These are phyloP conservation scores for Heliothis virescens DNA, from an alignment of 1,140 invertebrate genomes.

Conservation along the genomic window DNA sequence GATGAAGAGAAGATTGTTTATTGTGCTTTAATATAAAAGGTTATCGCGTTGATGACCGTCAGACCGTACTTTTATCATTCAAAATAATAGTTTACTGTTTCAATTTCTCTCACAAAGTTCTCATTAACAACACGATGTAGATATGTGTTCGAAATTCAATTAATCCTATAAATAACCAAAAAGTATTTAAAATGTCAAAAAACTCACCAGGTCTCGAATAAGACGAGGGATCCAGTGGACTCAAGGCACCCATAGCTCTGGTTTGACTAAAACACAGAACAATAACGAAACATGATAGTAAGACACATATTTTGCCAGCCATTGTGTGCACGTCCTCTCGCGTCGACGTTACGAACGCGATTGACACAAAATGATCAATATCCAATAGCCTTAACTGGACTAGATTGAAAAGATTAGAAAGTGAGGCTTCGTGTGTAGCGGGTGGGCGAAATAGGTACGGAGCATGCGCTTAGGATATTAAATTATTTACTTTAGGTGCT, in stretches of 20 bases:
- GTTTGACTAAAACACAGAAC: slow-evolving; percentile 66
- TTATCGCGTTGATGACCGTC: neutral
- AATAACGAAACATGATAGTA: slow-evolving; percentile 42
- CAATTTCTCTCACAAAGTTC: too few species aligned
- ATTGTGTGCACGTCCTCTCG: slow-evolving; percentile 24
- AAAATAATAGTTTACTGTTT: too few species aligned
- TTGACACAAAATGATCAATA: slow-evolving; percentile 28
- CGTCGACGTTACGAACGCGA: neutral
- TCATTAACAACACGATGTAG: too few species aligned
- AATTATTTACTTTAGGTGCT: neutral
- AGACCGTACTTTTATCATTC: neutral
- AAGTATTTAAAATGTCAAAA: neutral
- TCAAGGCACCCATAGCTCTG: slow-evolving; percentile 75
- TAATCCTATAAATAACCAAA: too few species aligned
- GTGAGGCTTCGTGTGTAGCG: neutral
- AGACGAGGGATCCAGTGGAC: slow-evolving; percentile 80
- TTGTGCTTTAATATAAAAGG: neutral
- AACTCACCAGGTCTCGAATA: slow-evolving; percentile 77
- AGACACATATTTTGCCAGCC: slow-evolving; percentile 17
- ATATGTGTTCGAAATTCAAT: too few species aligned
- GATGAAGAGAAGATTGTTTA: neutral
- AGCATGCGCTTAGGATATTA: neutral
- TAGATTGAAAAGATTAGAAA: slow-evolving; percentile 45
- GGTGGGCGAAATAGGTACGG: neutral
- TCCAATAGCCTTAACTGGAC: neutral